Evolutionary conservation across 2,888 invertebrate species (phyloP).

Genomic region (Diarsia mendica): DNA sequence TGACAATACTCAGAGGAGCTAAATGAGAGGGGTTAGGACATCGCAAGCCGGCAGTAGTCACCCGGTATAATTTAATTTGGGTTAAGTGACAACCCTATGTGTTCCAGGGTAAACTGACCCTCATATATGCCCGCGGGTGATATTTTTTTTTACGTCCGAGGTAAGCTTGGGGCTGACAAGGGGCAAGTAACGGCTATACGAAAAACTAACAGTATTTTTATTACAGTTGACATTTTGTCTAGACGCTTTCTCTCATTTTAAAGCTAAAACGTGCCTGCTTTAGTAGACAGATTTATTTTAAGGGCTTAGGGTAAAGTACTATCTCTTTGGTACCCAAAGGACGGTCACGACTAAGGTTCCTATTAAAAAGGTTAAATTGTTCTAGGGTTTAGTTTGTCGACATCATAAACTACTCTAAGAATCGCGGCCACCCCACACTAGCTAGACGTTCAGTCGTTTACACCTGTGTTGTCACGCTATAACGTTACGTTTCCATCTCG

Average conservation of each 20-base stretch:
- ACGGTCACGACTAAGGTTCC: not conserved
- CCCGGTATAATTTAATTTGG: slow-evolving; percentile 63
- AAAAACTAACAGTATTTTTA: slow-evolving; percentile 34
- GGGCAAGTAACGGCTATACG: slow-evolving; percentile 29
- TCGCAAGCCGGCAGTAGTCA: slow-evolving; percentile 38
- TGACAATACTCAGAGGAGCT: slow-evolving; percentile 32
- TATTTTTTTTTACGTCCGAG: slow-evolving; percentile 54
- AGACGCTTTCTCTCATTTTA: slow-evolving; percentile 2
- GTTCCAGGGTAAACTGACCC: slow-evolving; percentile 53
- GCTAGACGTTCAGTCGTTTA: not conserved
- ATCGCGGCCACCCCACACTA: not conserved
- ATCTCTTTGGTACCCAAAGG: not conserved
- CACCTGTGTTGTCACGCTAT: slow-evolving; percentile 31
- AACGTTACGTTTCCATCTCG: slow-evolving; percentile 5
- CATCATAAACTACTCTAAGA: not conserved
- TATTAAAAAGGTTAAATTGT: slow-evolving; percentile 7
- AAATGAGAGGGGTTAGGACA: slow-evolving; percentile 50
- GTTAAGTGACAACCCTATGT: slow-evolving; percentile 65
- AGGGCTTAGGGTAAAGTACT: not conserved
- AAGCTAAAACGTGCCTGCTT: slow-evolving; percentile 19
- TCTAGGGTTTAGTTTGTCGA: slow-evolving; percentile 12
- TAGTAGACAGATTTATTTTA: not conserved
- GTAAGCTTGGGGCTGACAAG: slow-evolving; percentile 30
- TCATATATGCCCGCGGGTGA: slow-evolving; percentile 23
- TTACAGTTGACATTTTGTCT: slow-evolving; percentile 27